These are phyloP conservation scores for Tetanocera ferruginea DNA, from an alignment of 2,888 invertebrate genomes.

Conservation along the genomic window DNA sequence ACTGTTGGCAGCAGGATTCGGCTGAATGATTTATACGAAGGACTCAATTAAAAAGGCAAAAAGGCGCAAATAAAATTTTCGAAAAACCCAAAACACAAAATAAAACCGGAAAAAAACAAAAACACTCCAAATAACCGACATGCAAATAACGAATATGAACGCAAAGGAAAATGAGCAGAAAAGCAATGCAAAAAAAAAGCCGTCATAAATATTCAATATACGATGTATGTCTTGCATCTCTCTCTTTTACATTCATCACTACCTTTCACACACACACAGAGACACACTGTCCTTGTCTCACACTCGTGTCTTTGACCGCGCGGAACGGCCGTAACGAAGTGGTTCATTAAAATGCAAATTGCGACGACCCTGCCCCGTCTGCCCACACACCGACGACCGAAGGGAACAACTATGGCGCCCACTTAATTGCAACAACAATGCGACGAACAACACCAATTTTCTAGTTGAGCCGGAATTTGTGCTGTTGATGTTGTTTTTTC, in stretches of 20 bases:
- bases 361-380: background rate
- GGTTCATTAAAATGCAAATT: conserved; percentile 30
- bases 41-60: conserved; percentile 31
- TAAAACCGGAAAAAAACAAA: background rate
- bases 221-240: background rate
- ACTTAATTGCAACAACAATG: conserved; percentile 17
- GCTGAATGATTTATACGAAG: conserved; percentile 35
- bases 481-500: background rate
- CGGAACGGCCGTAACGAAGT: conserved; percentile 7
- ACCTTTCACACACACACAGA: background rate
- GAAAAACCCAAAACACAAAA: background rate
- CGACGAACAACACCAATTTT: conserved; percentile 1
- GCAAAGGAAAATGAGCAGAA: too few relatives aligned
- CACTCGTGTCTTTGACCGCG: conserved; percentile 5
- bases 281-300: background rate
- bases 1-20: conserved; percentile 32
- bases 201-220: conserved; percentile 24
- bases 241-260: background rate
- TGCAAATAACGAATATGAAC: background rate
- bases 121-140: background rate
- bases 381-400: background rate
- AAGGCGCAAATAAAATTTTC: background rate
- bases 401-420: background rate
- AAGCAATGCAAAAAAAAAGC: background rate
- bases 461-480: background rate